Base-by-base conservation (phyloP, 2,113 vertebrate species). In the Rhinopomastus cyanomelas region DNA sequence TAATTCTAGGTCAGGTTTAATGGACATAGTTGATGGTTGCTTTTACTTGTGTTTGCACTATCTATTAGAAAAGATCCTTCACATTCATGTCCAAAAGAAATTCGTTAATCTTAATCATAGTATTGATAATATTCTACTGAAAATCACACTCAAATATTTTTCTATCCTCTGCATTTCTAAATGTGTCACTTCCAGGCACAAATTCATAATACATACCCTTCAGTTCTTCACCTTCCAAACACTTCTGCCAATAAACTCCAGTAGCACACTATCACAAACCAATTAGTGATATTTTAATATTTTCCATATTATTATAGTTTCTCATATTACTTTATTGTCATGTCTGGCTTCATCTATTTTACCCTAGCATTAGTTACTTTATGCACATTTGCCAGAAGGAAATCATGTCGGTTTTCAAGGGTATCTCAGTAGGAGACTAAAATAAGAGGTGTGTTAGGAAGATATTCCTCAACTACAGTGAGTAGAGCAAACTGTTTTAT, bases 21-120 rank as follows among this genome's bases (percentile, higher is more conserved):
- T 20, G 9, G 8, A 25, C 27, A 29, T 10, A 64, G 4, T 17
- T n/a, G 4, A 26, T 59, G 5, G 2, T 5, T 42, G 2, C 2
- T 46, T 53, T 81, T 73, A 85, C n/a, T 85, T 25, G 9, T 8
- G 9, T 57, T 39, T 61, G 3, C 5, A 26, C 44, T 77, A 46
- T 5, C 15, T 42, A 42, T 42, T 73, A 18, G 30, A 19, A 87
- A 93, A 78, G 30, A 46, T 57, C 9, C 6, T 27, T 66, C 4
- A 16, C 32, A 53, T 56, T 79, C 7, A 14, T 67, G 8, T 48
- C 23, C 52, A 85, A 84, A 77, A 29, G 3, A 91, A 76, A 60
- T 53, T 3, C 72, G 77, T 16, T 60, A 27, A 49, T 66, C 7
- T 72, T 81, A 61, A 65, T 44, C 4, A 74, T 29, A 13, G 1